Evolutionary conservation across 2,888 invertebrate species (phyloP).

Genomic region (Dynastes tityus): DNA sequence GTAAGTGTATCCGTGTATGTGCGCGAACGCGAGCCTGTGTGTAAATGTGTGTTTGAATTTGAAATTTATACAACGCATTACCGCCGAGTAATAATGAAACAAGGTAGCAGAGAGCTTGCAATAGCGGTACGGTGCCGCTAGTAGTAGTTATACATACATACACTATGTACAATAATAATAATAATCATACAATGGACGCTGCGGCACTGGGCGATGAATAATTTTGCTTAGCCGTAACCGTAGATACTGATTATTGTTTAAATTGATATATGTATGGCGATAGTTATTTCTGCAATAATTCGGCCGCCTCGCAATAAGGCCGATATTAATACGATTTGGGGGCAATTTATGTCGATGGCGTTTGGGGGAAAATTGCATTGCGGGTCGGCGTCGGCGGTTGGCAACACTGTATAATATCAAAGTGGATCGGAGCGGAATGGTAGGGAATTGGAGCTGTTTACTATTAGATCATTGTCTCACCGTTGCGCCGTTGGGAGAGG

Average conservation of each 20-base stretch:
- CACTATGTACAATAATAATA: slow-evolving; percentile 37
- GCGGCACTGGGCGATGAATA: slow-evolving; percentile 50
- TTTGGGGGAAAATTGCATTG: slow-evolving; percentile 35
- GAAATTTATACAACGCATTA: slow-evolving; percentile 53
- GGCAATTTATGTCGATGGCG: slow-evolving; percentile 41
- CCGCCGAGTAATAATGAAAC: slow-evolving; percentile 51
- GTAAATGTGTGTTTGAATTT: slow-evolving; percentile 41
- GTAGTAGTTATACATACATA: slow-evolving; percentile 20
- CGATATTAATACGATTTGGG: slow-evolving; percentile 49
- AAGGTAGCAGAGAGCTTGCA: slow-evolving; percentile 41
- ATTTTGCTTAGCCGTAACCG: slow-evolving; percentile 50
- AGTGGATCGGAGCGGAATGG: slow-evolving; percentile 2
- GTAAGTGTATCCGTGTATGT: background rate
- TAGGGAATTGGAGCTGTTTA: background rate
- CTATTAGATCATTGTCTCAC: background rate
- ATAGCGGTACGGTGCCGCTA: background rate
- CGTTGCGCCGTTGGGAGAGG: too few species aligned
- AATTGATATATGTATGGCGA: slow-evolving; percentile 51
- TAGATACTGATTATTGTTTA: slow-evolving; percentile 53
- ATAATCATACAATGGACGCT: slow-evolving; percentile 38
- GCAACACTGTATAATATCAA: slow-evolving; percentile 10
- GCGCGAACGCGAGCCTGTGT: background rate
- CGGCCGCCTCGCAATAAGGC: slow-evolving; percentile 45
- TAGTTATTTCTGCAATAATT: slow-evolving; percentile 51
- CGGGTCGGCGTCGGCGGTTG: background rate